Base-by-base conservation (phyloP, 92 coral and sea anemone species). In the Siderastrea radians region DNA sequence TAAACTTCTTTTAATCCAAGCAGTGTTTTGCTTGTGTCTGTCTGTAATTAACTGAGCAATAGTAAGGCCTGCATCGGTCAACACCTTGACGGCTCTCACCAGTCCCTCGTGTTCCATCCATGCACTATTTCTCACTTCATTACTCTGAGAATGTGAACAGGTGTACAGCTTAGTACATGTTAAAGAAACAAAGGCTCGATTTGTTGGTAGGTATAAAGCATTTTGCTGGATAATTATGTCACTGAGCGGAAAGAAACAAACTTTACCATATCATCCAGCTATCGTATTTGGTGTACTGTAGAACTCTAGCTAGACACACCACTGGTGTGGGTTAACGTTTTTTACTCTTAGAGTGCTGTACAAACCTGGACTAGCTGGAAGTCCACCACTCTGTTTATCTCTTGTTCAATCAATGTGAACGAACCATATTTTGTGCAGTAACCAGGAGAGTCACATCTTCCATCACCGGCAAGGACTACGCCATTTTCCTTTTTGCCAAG, bases 351-450 rank as follows among this genome's bases (percentile, higher is more conserved):
- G n/a, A n/a, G n/a, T n/a, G n/a, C n/a, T n/a, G n/a, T 73, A 60
- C 89, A 60, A 67, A 88, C 92, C 84, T 88, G 88, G 26, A 82
- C 92, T 13, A 88, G 88, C n/a, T n/a, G n/a, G n/a, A n/a, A n/a
- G n/a, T n/a, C n/a, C n/a, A n/a, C n/a, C n/a, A n/a, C n/a, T n/a
- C 80, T 65, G 85, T 89, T 89, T 6, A 61, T 83, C 68, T 54
- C 50, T 50, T 83, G 85, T 55, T 89, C 92, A 51, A 89, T 89
- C 69, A 89, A 17, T 6, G 92, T 83, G 47, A 45, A 89, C 8
- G 88, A 89, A 49, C 92, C 88, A 89, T 83, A 89, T 54, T 89
- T 83, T 6, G 92, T 84, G 65, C 70, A 74, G 54, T 75, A 44
- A n/a, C 83, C n/a, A n/a, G n/a, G n/a, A n/a, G n/a, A n/a, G n/a